Base-by-base conservation (phyloP, 2,888 invertebrate genomes). In the Agrenia bidenticulata region DNA sequence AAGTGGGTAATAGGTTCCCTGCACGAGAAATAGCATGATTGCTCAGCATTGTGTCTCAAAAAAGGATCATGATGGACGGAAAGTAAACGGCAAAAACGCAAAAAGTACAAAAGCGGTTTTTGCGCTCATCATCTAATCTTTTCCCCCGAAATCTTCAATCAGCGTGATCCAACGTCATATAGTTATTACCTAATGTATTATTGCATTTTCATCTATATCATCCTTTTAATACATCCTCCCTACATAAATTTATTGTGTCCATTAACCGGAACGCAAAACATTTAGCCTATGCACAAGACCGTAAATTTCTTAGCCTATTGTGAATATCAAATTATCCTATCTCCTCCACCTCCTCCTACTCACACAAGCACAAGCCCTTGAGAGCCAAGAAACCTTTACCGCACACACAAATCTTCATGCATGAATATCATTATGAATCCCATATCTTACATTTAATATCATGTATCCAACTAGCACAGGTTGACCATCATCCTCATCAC, bases 21-120 rank as follows among this genome's bases (percentile, higher is more conserved):
- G 74, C 76, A 76, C 76, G 76, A 70, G 68, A 76, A 73, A 73
- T 76, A 69, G 74, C 76, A 75, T 76, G 76, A 73, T 74, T 73
- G 69, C 67, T 69, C 67, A 70, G 71, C 76, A 76, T 75, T 69
- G n/a, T 21, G 19, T 23, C 23, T 41, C 41, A 41, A n/a, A 19
- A 55, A 32, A 27, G 15, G 11, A 19, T 55, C 51, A 19, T 23
- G 51, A 26, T 55, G 55, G 55, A 57, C 54, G 5, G 21, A 13
- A 26, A 53, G 56, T 66, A 64, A 69, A 73, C 67, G 63, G 69
- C 68, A 72, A 69, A 72, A 67, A 70, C 66, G 66, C 59, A 67
- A 66, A 67, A 67, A 60, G 61, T 51, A 57, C 37, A 63, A 51
- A 62, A 69, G 64, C 66, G 70, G 73, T 73, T 70, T 73, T 73